Evolutionary conservation across 1,140 invertebrate species (phyloP).

Genomic region (Episyrphus balteatus): DNA sequence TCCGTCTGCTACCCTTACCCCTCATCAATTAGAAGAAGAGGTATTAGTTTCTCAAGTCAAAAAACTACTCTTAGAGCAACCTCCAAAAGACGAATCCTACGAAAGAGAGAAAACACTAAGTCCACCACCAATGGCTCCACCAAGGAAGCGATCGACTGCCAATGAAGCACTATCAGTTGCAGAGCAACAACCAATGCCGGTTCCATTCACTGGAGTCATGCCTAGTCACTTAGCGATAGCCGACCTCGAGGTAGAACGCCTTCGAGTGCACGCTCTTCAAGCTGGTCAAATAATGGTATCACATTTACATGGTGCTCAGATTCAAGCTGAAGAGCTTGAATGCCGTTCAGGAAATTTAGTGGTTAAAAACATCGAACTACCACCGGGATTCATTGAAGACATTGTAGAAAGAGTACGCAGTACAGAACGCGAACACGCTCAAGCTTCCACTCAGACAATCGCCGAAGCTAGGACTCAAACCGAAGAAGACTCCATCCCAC

Average conservation of each 20-base stretch:
- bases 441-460: slow-evolving; percentile 25
- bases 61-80: slow-evolving; percentile 10
- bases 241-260: slow-evolving; percentile 63
- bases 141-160: slow-evolving; percentile 1
- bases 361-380: slow-evolving; percentile 52
- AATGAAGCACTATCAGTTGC: slow-evolving; percentile 1
- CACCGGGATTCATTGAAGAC: slow-evolving; percentile 49
- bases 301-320: slow-evolving; percentile 59
- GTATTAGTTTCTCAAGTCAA: not conserved
- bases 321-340: slow-evolving; percentile 45
- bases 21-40: not conserved
- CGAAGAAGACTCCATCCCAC: slow-evolving; percentile 18
- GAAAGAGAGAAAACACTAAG: not conserved
- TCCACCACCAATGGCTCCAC: not conserved
- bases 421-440: slow-evolving; percentile 16
- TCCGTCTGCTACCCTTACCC: too few relatives aligned
- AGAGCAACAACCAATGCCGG: slow-evolving; percentile 5
- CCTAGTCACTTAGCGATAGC: slow-evolving; percentile 46
- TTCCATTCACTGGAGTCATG: not conserved
- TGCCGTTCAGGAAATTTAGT: slow-evolving; percentile 48
- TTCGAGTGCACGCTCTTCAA: slow-evolving; percentile 63
- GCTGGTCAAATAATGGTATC: slow-evolving; percentile 66
- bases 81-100: slow-evolving; percentile 14
- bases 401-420: slow-evolving; percentile 39
- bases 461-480: slow-evolving; percentile 24